A percentile compares a stretch with the other conserved stretches of the same genome.
Conservation (phyloP, 2,888 invertebrate species). For the Drosophila subsilvestris region DNA sequence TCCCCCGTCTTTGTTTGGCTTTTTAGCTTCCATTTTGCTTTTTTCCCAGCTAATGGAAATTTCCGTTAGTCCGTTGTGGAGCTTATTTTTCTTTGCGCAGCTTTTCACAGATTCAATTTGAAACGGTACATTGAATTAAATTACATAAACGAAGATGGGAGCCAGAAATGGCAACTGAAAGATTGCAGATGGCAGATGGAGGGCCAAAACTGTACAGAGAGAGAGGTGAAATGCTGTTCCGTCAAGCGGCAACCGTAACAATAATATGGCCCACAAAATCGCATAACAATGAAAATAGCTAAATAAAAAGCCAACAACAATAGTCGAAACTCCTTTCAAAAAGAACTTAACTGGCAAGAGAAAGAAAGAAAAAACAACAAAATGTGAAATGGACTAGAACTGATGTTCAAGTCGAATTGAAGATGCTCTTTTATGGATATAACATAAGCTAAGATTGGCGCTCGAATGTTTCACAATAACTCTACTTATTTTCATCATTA, state of each 20-base stretch:
- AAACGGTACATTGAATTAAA: slow-evolving; percentile 78
- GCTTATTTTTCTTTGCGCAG: slow-evolving; percentile 61
- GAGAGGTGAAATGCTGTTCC: slow-evolving; percentile 27
- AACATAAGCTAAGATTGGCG: too few relatives aligned
- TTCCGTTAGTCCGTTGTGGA: slow-evolving; percentile 53
- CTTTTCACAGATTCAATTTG: slow-evolving; percentile 77
- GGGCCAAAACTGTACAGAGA: background rate
- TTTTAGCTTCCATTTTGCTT: slow-evolving; percentile 37
- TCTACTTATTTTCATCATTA: too few relatives aligned
- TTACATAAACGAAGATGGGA: slow-evolving; percentile 57
- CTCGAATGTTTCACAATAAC: too few relatives aligned
- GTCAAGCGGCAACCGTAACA: slow-evolving; percentile 71
- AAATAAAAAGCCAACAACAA: slow-evolving; percentile 73
- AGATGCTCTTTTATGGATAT: slow-evolving; percentile 19
- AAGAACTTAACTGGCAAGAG: slow-evolving; percentile 15
- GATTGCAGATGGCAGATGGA: background rate
- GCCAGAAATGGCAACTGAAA: slow-evolving; percentile 20
- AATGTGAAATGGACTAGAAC: slow-evolving; percentile 2
- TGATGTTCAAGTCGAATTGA: background rate
- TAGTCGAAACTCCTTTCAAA: slow-evolving; percentile 55
- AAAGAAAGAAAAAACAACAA: background rate
- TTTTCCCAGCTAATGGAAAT: slow-evolving; percentile 65
- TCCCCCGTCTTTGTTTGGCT: slow-evolving; percentile 15
- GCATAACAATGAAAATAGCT: slow-evolving; percentile 77
- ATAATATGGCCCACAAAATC: slow-evolving; percentile 78